Conservation (phyloP, 2,113 vertebrate genomes). For the Colius striatus region DNA sequence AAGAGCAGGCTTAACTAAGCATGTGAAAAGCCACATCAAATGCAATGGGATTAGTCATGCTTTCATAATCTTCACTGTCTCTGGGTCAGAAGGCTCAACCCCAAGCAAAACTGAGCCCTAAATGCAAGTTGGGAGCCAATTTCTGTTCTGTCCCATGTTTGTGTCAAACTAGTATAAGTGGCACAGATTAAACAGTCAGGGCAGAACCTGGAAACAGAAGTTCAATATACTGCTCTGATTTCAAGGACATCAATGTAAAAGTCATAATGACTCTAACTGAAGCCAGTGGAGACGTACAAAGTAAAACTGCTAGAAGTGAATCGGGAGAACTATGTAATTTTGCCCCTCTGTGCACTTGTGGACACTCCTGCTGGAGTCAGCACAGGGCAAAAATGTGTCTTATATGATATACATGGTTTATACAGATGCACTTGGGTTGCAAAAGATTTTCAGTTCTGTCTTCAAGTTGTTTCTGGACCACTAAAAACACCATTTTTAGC, state of each 20-base stretch:
- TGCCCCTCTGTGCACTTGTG: not conserved
- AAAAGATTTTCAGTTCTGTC: not conserved
- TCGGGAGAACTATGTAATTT: not conserved
- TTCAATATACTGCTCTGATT: not conserved
- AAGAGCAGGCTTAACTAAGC: not conserved
- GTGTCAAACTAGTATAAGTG: not conserved
- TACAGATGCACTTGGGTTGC: not conserved
- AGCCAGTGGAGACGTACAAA: not conserved
- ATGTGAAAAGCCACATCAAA: slow-evolving; percentile 18
- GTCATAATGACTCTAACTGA: not conserved
- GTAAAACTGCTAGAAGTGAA: not conserved
- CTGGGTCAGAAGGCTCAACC: not conserved
- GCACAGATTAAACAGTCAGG: not conserved
- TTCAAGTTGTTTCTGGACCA: slow-evolving; percentile 56
- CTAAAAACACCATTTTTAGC: slow-evolving; percentile 13
- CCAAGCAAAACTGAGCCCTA: not conserved
- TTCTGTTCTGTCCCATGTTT: not conserved
- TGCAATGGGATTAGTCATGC: not conserved
- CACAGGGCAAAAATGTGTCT: not conserved
- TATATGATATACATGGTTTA: not conserved
- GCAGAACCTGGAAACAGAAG: not conserved
- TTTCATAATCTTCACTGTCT: not conserved
- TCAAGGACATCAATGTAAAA: not conserved
- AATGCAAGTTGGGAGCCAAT: not conserved
- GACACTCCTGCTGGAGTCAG: not conserved